Evolutionary conservation across 1,140 invertebrate genomes (phyloP).

Genomic region (Drosophila serrata): DNA sequence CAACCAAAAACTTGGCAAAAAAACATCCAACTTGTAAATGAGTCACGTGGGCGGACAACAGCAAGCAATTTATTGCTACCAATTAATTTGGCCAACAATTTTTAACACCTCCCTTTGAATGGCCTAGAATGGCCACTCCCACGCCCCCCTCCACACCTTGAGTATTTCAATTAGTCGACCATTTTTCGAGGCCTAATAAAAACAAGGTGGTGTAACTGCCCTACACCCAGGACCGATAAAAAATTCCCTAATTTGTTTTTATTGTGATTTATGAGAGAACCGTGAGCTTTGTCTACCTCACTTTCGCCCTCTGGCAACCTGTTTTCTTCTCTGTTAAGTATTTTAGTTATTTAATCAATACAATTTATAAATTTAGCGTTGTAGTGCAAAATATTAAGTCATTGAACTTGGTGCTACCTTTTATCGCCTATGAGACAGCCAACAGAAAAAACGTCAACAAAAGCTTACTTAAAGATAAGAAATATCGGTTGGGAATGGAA

Average conservation of each 20-base stretch:
- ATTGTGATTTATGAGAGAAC: slow-evolving; percentile 75
- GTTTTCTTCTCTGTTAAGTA: not conserved
- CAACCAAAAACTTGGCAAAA: not conserved
- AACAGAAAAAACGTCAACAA: slow-evolving; percentile 4
- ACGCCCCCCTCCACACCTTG: slow-evolving; percentile 4
- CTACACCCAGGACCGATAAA: slow-evolving; percentile 47
- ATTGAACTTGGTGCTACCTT: slow-evolving; percentile 33
- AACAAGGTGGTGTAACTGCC: slow-evolving; percentile 43
- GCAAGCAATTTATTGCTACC: slow-evolving; percentile 69
- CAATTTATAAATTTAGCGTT: not conserved
- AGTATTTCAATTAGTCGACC: slow-evolving; percentile 74
- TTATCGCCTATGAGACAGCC: slow-evolving; percentile 14
- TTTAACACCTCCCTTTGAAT: slow-evolving; percentile 55
- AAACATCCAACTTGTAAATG: slow-evolving; percentile 31
- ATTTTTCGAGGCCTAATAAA: slow-evolving; percentile 67
- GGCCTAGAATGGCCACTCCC: not conserved
- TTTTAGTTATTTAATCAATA: slow-evolving; percentile 8
- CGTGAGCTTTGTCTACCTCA: slow-evolving; percentile 24
- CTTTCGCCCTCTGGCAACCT: not conserved
- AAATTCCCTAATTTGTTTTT: slow-evolving; percentile 80
- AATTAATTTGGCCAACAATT: slow-evolving; percentile 73
- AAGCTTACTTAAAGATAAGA: slow-evolving; percentile 14
- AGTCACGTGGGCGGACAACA: slow-evolving; percentile 58
- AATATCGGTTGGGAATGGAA: not conserved
- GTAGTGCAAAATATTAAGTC: slow-evolving; percentile 28